phyloP scores from a whole-genome alignment of 2,888 invertebrate species.

The Luperina testacea region DNA sequence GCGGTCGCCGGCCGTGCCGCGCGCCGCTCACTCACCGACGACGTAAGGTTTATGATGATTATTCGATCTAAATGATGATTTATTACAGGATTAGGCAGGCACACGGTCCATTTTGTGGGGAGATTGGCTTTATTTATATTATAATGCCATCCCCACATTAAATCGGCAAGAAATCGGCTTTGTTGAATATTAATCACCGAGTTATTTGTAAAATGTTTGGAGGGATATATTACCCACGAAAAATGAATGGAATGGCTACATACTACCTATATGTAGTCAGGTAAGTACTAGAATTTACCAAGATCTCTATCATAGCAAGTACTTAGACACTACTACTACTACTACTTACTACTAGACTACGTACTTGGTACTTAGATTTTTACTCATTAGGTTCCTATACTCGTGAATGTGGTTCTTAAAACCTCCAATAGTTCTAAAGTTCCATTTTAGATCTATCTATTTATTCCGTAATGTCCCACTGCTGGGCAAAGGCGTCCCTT shows the following conservation, averaged over 20 bases:
- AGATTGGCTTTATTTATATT: constrained; percentile 87
- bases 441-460: not conserved
- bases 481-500: not conserved
- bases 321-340: too few species aligned
- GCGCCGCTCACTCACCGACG: constrained; percentile 71
- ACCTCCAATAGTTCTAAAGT: not conserved
- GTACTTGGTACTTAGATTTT: too few species aligned
- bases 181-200: constrained; percentile 74
- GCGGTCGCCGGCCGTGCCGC: constrained; percentile 62
- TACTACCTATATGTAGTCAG: not conserved
- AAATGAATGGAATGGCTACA: not conserved
- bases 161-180: constrained; percentile 82
- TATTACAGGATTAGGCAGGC: constrained; percentile 87
- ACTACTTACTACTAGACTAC: too few species aligned
- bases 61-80: constrained; percentile 89
- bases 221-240: constrained; percentile 20
- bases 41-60: constrained; percentile 87
- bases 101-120: constrained; percentile 85
- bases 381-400: not conserved
- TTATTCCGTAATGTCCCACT: not conserved
- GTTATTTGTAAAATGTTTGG: constrained; percentile 65
- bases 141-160: constrained; percentile 79
- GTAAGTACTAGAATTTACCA: too few species aligned
- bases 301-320: not conserved
- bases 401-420: not conserved